Base-by-base conservation (phyloP, 1,140 invertebrate species). In the Eupristina koningsbergeri region DNA sequence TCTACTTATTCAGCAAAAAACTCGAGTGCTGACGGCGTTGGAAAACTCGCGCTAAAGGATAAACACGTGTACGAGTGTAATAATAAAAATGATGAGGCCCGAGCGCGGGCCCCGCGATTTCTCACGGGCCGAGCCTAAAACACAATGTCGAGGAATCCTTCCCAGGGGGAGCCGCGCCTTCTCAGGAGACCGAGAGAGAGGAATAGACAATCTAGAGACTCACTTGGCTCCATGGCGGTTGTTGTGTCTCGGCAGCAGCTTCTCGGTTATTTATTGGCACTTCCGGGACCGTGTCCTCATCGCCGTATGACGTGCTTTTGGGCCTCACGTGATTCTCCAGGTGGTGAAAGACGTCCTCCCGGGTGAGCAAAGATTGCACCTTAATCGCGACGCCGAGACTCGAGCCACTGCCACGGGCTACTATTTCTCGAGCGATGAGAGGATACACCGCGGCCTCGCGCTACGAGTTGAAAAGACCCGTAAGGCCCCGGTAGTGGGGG, bases 211-310 rank as follows among this genome's bases (percentile, higher is more conserved):
- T 7, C 17, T 31, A n/a, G 41, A n/a, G 34, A 77, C 75, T 77
- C 75, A 77, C 75, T 77, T 39, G 50, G 47, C 11, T 77, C 75
- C n/a, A 77, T 47, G 17, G 53, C 26, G 45, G 73, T 58, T 34
- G 50, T 53, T 34, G 50, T 53, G 31, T 26, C 36, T 71, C 0
- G 22, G 36, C 17, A 41, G 5, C 26, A 36, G 36, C 41, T 13
- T 36, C 36, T 13, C 67, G 36, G 36, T 34, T 69, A 13, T 26
- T 17, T 71, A 71, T 39, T 22, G 36, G 9, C 64, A 5, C 15
- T 29, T n/a, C n/a, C n/a, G 64, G 9, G 11, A 41, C 5, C 67
- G 36, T 39, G 67, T 36, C 67, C 1, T 36, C 36, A 71, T 71
- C 39, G 36, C 22, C 53, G 26, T 3, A 19, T 58, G 19, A 45